Base-by-base conservation (phyloP, 2,113 vertebrate genomes). In the Prietella phreatophila region DNA sequence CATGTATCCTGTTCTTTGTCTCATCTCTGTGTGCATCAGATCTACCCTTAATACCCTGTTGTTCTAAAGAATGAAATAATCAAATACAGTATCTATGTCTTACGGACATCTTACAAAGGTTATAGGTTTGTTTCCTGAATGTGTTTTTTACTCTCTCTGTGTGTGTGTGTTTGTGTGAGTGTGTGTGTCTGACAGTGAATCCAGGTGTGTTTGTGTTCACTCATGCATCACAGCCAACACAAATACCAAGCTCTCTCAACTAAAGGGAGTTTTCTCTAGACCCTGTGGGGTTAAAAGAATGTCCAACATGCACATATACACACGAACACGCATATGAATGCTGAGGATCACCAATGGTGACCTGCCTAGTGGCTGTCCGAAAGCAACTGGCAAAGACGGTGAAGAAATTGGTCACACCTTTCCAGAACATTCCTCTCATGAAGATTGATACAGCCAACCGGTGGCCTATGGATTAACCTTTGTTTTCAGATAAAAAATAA, bases 191-290 rank as follows among this genome's bases (percentile, higher is more conserved):
- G 83, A 90, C 80, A 5, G 87, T 86, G 79, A 90, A 89, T 87
- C 90, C 90, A 91, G 91, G 90, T 92, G 89, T 90, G 86, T 89
- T 89, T 92, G 86, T 56, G 36, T 87, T 90, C 85, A 58, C 86
- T 88, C 87, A 92, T 75, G 86, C 90, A 85, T 84, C 80, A 82
- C 58, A 89, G 79, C 88, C 88, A 63, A 87, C 81, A 88, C 83
- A 91, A 90, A 90, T 89, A 92, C 84, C 63, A 87, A 83, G 61
- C 82, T 61, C 75, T 78, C 75, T 78, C 71, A 76, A 86, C 89
- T 86, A 55, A 87, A 85, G 76, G 90, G 86, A 88, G 75, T 85
- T 88, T 90, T 86, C 83, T 36, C 75, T 67, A 22, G 30, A 86
- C 85, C 89, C 89, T 73, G 47, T 79, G 89, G 83, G 86, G 39